These are phyloP conservation scores for Drosophila infuscata DNA, from an alignment of 2,888 invertebrate genomes.

Conservation along the genomic window DNA sequence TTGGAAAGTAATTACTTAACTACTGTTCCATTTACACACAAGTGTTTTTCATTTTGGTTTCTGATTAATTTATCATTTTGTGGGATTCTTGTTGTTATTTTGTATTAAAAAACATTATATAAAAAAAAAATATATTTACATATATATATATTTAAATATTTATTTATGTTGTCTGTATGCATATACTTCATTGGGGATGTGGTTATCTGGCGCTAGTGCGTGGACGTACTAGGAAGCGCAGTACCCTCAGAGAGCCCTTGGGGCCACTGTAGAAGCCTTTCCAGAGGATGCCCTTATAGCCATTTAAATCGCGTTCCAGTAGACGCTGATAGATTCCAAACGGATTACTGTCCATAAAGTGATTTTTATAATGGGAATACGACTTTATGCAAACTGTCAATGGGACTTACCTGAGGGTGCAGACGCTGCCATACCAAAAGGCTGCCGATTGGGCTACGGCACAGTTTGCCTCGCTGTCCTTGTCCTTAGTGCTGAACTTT, in stretches of 20 bases:
- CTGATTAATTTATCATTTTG: constrained; percentile 8
- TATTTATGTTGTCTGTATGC: background rate
- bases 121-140: no score
- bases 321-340: constrained; percentile 64
- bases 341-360: constrained; percentile 54
- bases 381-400: background rate
- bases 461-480: constrained; percentile 47
- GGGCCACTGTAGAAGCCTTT: constrained; percentile 66
- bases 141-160: background rate
- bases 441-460: constrained; percentile 56
- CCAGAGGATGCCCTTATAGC: constrained; percentile 67
- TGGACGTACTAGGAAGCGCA: constrained; percentile 65
- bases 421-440: constrained; percentile 63
- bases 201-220: constrained; percentile 15
- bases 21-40: background rate
- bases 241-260: constrained; percentile 63
- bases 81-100: constrained; percentile 1
- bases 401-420: constrained; percentile 54
- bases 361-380: background rate
- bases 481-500: constrained; percentile 63
- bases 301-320: constrained; percentile 60
- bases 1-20: background rate
- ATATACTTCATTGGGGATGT: background rate
- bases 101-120: background rate
- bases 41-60: background rate